Base-by-base conservation (phyloP, 2,113 vertebrate genomes). In the Nestor notabilis region DNA sequence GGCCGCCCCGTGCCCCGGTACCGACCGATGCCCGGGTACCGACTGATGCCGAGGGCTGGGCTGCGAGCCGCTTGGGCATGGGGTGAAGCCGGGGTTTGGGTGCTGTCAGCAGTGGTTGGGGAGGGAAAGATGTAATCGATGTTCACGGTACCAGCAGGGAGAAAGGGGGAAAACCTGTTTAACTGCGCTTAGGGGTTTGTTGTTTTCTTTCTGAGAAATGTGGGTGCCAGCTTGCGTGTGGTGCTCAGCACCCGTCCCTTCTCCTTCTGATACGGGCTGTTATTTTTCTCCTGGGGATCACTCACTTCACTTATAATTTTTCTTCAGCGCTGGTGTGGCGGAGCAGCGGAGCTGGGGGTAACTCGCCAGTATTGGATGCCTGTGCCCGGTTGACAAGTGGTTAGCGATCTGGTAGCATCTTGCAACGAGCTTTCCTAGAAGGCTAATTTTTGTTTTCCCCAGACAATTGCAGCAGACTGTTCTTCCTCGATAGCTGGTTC, bases 61-160 rank as follows among this genome's bases (percentile, higher is more conserved):
- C 80, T 21, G n/a, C 5, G 37, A 2, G 53, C 3, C 33, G 3
- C 82, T 28, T 2, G 49, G 41, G 14, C 55, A 0, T 11, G 41
- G 29, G 6, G 53, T 4, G 13, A 9, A 28, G 72, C 18, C 16
- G 56, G 13, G 58, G 8, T 1, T 7, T 6, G 70, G 2, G 68
- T 1, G 75, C 50, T 41, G n/a, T 9, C 70, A 10, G 64, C 44
- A 7, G 61, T 17, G 4, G 52, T 8, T 10, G 2, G 11, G 13
- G 24, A 11, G 66, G 72, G 33, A 2, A 1, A n/a, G 3, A 17
- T 2, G 58, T 9, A 39, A 0, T n/a, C 29, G 76, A 5, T 69
- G 79, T 68, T 55, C 31, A 68, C 11, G 29, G 33, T 50, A 20
- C 17, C 39, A 3, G 29, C 52, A 17, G 24, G 47, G 75, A 50